Percentiles rank a stretch among this genome's conserved stretches.
These are phyloP conservation scores for Luperina nickerlii DNA, from an alignment of 2,888 invertebrate genomes.

Conservation along the genomic window DNA sequence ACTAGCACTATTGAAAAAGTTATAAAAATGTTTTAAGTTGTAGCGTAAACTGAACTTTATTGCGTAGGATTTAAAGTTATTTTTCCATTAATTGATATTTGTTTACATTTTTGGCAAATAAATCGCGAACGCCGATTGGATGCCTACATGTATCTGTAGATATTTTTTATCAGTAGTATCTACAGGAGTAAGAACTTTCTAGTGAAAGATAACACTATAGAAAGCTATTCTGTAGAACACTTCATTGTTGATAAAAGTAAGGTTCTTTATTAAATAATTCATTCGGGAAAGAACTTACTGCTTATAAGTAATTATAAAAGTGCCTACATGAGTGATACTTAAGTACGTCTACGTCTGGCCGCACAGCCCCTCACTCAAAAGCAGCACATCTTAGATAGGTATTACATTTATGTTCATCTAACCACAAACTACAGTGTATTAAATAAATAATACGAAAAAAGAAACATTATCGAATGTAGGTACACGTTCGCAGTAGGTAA, in stretches of 20 bases:
- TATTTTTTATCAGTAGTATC: neutral
- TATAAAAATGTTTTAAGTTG: too few relatives aligned
- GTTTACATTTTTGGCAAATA: too few relatives aligned
- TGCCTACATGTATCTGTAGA: neutral
- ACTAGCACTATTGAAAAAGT: too few relatives aligned
- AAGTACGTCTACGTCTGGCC: neutral
- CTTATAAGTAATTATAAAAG: neutral
- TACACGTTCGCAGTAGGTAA: neutral
- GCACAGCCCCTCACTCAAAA: neutral
- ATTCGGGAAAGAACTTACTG: slow-evolving; percentile 1
- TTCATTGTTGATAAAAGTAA: neutral
- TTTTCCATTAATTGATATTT: too few relatives aligned
- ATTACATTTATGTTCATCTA: neutral
- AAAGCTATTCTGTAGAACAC: neutral
- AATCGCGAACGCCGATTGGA: neutral
- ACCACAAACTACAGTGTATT: neutral
- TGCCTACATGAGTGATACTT: neutral
- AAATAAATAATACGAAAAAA: neutral
- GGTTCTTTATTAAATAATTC: neutral
- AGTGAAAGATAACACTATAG: neutral
- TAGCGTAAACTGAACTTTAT: too few relatives aligned
- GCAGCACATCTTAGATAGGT: neutral
- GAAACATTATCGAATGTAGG: neutral
- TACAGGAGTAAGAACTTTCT: neutral
- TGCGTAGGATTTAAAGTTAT: too few relatives aligned